Base-by-base conservation (phyloP, 2,113 vertebrate species). In the Conger conger region DNA sequence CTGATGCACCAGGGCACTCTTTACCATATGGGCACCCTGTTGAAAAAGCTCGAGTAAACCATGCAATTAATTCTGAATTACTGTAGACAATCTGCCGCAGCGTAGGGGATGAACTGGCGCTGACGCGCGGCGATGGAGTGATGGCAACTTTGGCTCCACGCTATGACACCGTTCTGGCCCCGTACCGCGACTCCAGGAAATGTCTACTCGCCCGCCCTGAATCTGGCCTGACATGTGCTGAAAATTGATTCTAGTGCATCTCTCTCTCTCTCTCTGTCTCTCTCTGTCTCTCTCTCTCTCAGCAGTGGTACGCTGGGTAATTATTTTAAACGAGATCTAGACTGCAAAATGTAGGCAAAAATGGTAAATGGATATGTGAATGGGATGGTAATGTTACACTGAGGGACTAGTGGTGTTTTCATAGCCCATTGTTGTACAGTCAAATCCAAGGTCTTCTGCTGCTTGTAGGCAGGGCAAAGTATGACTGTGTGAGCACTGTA, bases 181-280 rank as follows among this genome's bases (percentile, higher is more conserved):
- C 33, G 38, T 63, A 78, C 77, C 11, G 38, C 54, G 82, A 40
- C 79, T 90, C 88, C 88, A 90, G 85, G 86, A 89, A 88, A 86
- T 81, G 50, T 90, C 87, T 84, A 86, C 89, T 88, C 73, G 89
- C 68, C 88, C 92, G 93, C 85, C 88, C 91, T 93, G 90, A 90
- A 92, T 92, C 86, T 84, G 45, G 80, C 84, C 85, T 87, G 91
- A 92, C 82, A 37, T 86, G 53, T 79, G 88, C 78, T 85, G 90
- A 90, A 92, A 93, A 93, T 88, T 87, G 84, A 88, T 91, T 91
- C 91, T 91, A 88, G 90, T 90, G 88, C 54, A 53, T 85, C 8
- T 16, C 76, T 89, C 92, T 88, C 90, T 0, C 9, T 33, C 80
- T 81, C n/a, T 16, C 45, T 33, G 37, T 18, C 38, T 18, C 45